Base-by-base conservation (phyloP, 2,113 vertebrate genomes). In the Atlantisia rogersi region DNA sequence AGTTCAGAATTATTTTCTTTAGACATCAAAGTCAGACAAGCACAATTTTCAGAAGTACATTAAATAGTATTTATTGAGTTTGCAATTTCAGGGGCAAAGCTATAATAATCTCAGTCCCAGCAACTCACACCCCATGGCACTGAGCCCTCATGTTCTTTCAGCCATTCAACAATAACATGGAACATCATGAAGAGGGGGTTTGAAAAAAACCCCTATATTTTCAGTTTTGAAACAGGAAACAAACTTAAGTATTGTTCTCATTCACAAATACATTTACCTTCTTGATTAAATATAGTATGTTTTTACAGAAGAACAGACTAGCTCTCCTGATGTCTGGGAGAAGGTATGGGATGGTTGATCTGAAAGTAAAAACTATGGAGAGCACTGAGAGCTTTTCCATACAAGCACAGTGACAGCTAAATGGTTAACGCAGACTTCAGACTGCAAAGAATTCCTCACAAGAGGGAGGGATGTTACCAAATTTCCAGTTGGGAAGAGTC, bases 61-160 rank as follows among this genome's bases (percentile, higher is more conserved):
- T 95, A 96, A 96, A 95, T 96, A 97, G 39, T 81, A 91, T 97
- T 97, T 97, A 97, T 97, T 97, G 73, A 95, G 81, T 87, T 91
- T 74, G 40, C 52, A 94, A 88, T 73, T 79, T 69, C 86, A 92
- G 71, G 70, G 90, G 70, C 53, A 93, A 87, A 91, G 62, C 55
- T 55, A 52, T 80, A 53, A 73, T 82, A 53, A 73, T 82, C 59
- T 92, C 71, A 85, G 59, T 85, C 52, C 67, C 65, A 84, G 92
- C 65, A 65, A 92, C 69, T 71, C 58, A 86, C 29, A 86, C 7
- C 40, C 14, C 28, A 26, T 76, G 25, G 58, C 68, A 84, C 50
- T 5, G 39, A 10, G 20, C 52, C 35, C 59, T 90, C 50, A 29
- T 26, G 22, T 75, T 92, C 86, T 94, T 96, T 94, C 50, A 58